Evolutionary conservation across 2,888 invertebrate species (phyloP), one percentile per base, ranked within the genome.

Genomic region (Spodoptera littoralis): DNA sequence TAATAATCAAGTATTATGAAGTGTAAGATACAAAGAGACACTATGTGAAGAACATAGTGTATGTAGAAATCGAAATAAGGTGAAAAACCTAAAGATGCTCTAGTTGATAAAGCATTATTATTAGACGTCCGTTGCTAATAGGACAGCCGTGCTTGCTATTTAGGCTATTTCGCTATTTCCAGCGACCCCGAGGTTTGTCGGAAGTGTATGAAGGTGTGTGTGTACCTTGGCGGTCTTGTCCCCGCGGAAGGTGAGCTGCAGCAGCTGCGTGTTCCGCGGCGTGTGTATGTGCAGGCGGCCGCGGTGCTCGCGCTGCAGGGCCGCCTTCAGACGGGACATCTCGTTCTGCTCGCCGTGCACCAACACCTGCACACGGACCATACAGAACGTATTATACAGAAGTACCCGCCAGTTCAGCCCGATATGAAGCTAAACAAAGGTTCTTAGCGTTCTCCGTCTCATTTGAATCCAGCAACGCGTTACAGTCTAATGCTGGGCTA

Each of bases 331-430:
- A 0, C 99, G 96, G 1, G 97, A 97, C 99, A 99, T 99, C 95
- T 99, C 99, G 92, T 99, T 99, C 92, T 98, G 98, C 88, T 99
- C 99, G 0, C 99, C 99, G 90, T 99, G 99, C 0, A 99, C 99
- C 51, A 99, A 92, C 49, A 99, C 96, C 97, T 97, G 18, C 18
- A 79, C 12, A 3, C 13, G 13, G 45, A 45, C 13, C 0, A 1
- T 3, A 9, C 44, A n/a, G n/a, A n/a, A n/a, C n/a, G n/a, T n/a
- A 13, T 11, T 3, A 18, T 18, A 2, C 18, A 18, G 1, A 18
- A 2, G 18, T 1, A 1, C 18, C 2, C 3, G 27, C 27, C 0
- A 0, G 27, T 3, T 27, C 3, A 5, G 27, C 0, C 27, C 3
- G 4, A 4, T 27, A 4, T 27, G 27, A 3, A 27, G 27, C 27